Conservation (phyloP, 2,888 invertebrate species). For the Orthosia incerta region DNA sequence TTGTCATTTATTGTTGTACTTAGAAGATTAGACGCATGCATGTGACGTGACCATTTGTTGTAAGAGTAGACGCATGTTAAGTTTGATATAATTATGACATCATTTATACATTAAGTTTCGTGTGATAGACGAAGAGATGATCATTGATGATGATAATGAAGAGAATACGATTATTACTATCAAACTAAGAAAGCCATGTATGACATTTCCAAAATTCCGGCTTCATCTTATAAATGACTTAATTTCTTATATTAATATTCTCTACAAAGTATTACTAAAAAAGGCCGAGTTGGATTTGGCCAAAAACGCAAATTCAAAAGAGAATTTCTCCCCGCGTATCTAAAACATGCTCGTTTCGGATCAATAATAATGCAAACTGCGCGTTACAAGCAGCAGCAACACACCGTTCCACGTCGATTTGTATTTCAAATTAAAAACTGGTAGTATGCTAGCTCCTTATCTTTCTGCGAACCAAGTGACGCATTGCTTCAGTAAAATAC, state of each 20-base stretch:
- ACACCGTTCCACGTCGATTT: constrained; percentile 30
- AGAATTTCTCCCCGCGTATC: constrained; percentile 7
- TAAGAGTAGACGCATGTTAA: not conserved
- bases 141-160: too few relatives aligned
- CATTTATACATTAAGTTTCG: too few relatives aligned
- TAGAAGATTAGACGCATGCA: too few relatives aligned
- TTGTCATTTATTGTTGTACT: not conserved
- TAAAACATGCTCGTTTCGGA: constrained; percentile 19
- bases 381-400: constrained; percentile 18
- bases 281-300: too few relatives aligned
- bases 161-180: too few relatives aligned
- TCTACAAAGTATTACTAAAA: too few relatives aligned
- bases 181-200: not conserved
- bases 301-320: not conserved
- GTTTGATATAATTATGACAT: too few relatives aligned
- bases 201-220: not conserved
- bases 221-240: not conserved
- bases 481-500: constrained; percentile 27
- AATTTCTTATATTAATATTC: too few relatives aligned
- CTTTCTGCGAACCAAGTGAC: constrained; percentile 47
- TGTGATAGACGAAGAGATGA: too few relatives aligned
- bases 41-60: not conserved
- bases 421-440: constrained; percentile 55
- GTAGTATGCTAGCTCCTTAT: constrained; percentile 43
- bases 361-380: constrained; percentile 44